Evolutionary conservation across 2,797 vertebrate genomes (phyloP).

Genomic region (Falco novaeseelandiae): DNA sequence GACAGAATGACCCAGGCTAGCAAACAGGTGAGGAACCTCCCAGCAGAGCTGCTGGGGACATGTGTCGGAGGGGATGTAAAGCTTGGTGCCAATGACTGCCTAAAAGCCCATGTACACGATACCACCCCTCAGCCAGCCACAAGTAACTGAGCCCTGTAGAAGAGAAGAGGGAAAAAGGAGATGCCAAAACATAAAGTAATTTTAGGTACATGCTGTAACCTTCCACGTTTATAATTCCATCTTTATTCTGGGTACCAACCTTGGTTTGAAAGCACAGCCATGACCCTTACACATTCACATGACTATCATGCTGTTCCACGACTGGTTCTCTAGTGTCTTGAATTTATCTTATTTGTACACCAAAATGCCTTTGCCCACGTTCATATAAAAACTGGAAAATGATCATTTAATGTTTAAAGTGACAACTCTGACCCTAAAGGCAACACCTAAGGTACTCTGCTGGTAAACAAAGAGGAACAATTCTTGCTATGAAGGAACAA

Average conservation of each 20-base stretch:
- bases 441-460: neutral
- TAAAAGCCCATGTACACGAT: neutral
- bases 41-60: no score
- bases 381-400: conserved; percentile 39
- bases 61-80: neutral
- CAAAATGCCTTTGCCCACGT: conserved; percentile 51
- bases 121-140: neutral
- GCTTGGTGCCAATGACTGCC: neutral
- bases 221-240: neutral
- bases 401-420: conserved; percentile 47
- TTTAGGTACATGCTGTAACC: neutral
- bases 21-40: neutral
- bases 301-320: neutral
- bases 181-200: neutral
- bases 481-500: neutral
- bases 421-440: conserved; percentile 1
- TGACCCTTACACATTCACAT: neutral
- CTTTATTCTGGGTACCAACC: neutral
- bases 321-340: neutral
- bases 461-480: conserved; percentile 35
- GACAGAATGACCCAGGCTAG: neutral
- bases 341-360: conserved; percentile 3
- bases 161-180: neutral
- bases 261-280: neutral
- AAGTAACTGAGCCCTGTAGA: neutral